phyloP scores from a whole-genome alignment of 1,140 invertebrate genomes.

The Coelopa frigida region DNA sequence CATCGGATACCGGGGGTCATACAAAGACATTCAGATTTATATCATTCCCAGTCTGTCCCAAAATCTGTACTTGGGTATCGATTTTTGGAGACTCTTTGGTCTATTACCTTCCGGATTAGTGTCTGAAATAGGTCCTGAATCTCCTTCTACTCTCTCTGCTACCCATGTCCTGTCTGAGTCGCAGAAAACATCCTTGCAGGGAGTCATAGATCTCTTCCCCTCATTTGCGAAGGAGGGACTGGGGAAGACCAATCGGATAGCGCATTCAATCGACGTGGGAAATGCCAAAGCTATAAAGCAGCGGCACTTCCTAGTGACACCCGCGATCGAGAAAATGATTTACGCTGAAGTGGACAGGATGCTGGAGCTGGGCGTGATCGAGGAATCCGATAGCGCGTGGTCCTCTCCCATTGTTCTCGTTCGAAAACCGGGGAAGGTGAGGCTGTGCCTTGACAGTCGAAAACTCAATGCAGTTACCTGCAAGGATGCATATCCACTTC shows the following conservation, averaged over 20 bases:
- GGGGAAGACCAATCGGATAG: not conserved
- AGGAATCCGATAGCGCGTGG: not conserved
- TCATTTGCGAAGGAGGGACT: constrained; percentile 2
- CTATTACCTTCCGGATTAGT: not conserved
- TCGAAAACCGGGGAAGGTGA: constrained; percentile 16
- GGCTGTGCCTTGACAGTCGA: constrained; percentile 30
- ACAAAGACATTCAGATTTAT: constrained; percentile 8
- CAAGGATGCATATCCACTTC: constrained; percentile 25
- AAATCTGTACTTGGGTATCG: constrained; percentile 12
- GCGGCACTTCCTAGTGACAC: constrained; percentile 19
- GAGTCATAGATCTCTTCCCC: not conserved
- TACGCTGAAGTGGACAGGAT: constrained; percentile 2
- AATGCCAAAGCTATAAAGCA: constrained; percentile 22
- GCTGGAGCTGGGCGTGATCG: not conserved
- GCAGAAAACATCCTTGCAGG: not conserved
- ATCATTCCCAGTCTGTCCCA: constrained; percentile 8
- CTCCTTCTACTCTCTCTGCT: not conserved
- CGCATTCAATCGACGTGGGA: constrained; percentile 5
- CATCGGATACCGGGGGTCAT: constrained; percentile 5
- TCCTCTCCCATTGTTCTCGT: constrained; percentile 1
- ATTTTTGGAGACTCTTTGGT: constrained; percentile 13
- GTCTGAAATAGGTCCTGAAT: not conserved
- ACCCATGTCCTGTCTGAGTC: not conserved
- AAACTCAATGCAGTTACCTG: constrained; percentile 23
- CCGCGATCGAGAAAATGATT: constrained; percentile 12